phyloP scores from a whole-genome alignment of 1,140 invertebrate genomes.

The Nasonia vitripennis region DNA sequence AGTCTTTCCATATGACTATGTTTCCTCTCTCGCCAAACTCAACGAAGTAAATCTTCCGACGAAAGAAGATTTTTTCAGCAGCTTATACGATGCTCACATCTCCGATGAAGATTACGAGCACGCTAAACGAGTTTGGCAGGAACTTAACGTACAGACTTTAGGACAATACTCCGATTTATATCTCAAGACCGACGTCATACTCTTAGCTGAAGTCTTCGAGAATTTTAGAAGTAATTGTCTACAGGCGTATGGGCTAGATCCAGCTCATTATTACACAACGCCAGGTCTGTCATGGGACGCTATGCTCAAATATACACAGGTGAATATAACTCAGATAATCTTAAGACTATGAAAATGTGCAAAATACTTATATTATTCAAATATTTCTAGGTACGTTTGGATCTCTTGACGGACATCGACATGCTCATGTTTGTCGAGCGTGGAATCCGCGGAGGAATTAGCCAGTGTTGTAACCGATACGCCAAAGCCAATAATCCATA shows the following conservation, averaged over 20 bases:
- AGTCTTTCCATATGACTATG: constrained; percentile 27
- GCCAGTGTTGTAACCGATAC: neutral
- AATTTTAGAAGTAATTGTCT: too few species aligned
- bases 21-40: constrained; percentile 59
- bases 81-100: too few species aligned
- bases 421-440: neutral
- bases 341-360: too few species aligned
- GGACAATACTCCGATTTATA: too few species aligned
- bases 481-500: neutral
- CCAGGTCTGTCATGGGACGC: neutral
- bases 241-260: neutral
- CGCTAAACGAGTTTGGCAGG: too few species aligned
- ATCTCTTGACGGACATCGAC: constrained; percentile 49
- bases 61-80: constrained; percentile 44
- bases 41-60: constrained; percentile 72
- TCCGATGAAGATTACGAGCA: too few species aligned
- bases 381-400: too few species aligned
- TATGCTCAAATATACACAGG: neutral
- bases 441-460: neutral
- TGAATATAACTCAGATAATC: too few species aligned
- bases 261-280: neutral
- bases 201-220: too few species aligned
- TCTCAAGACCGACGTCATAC: too few species aligned
- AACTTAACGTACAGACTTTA: too few species aligned
- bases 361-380: too few species aligned